Percentiles rank a stretch among this genome's conserved stretches.
phyloP scores from a whole-genome alignment of 2,797 vertebrate genomes.

The Pagetopsis macropterus region DNA sequence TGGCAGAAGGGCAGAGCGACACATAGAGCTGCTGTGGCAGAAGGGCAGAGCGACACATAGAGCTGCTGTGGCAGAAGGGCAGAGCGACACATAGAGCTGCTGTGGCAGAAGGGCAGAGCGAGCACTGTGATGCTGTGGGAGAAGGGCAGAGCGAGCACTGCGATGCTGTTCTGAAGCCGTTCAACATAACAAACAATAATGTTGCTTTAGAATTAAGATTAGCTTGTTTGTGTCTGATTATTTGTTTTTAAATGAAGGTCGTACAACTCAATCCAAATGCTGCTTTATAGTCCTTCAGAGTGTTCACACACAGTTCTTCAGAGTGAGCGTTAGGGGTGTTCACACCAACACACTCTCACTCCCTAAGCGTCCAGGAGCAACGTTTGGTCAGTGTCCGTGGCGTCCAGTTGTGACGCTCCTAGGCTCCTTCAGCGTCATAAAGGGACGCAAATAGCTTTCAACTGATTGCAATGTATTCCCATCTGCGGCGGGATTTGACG shows the following conservation, averaged over 20 bases:
- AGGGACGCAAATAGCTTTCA: too few species aligned
- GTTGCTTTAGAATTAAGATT: background rate
- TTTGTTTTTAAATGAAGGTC: constrained; percentile 25
- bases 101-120: constrained; percentile 71
- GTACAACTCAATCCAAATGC: constrained; percentile 18
- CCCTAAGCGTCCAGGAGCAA: too few species aligned
- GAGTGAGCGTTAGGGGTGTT: background rate
- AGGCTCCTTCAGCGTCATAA: too few species aligned
- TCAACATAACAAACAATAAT: constrained; percentile 35
- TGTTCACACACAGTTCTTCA: background rate
- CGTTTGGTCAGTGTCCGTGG: too few species aligned
- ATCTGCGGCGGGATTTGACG: too few species aligned
- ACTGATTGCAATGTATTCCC: too few species aligned
- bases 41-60: constrained; percentile 79
- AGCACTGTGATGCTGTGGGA: too few species aligned
- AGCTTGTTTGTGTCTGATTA: constrained; percentile 34
- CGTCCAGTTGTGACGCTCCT: too few species aligned
- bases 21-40: constrained; percentile 71
- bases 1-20: constrained; percentile 75
- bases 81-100: constrained; percentile 80
- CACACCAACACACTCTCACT: too few species aligned
- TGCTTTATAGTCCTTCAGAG: background rate
- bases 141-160: constrained; percentile 43
- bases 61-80: constrained; percentile 65
- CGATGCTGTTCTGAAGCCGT: constrained; percentile 20